Conservation (phyloP, 2,113 vertebrate genomes). For the Hippolais icterina region DNA sequence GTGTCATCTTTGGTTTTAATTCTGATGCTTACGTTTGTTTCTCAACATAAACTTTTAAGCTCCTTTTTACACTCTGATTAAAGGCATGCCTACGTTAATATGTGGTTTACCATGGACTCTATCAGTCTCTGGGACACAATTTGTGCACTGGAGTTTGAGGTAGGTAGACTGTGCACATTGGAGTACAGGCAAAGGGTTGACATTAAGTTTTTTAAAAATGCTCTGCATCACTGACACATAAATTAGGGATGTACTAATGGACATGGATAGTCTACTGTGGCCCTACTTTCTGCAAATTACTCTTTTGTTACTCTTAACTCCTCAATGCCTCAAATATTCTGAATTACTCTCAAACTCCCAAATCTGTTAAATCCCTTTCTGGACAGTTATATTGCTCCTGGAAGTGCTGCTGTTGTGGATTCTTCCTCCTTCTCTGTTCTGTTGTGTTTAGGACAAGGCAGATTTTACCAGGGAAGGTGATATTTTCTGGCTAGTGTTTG, state of each 20-base stretch:
- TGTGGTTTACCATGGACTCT: neutral
- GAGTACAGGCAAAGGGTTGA: neutral
- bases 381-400: accelerated
- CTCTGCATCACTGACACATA: too few relatives aligned
- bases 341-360: neutral
- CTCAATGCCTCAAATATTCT: neutral
- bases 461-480: neutral
- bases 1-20: neutral
- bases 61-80: neutral
- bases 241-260: neutral
- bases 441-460: neutral
- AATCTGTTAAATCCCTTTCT: neutral
- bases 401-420: neutral
- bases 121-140: neutral
- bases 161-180: neutral
- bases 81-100: neutral
- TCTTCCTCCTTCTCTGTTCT: neutral
- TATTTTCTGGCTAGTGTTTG: neutral
- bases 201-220: neutral
- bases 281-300: neutral
- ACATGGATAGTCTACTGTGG: accelerated
- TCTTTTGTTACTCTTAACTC: neutral
- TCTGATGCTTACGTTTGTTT: neutral
- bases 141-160: neutral
- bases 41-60: neutral